These are phyloP conservation scores for Callinectes sapidus DNA, from an alignment of 2,888 invertebrate genomes.

Conservation along the genomic window DNA sequence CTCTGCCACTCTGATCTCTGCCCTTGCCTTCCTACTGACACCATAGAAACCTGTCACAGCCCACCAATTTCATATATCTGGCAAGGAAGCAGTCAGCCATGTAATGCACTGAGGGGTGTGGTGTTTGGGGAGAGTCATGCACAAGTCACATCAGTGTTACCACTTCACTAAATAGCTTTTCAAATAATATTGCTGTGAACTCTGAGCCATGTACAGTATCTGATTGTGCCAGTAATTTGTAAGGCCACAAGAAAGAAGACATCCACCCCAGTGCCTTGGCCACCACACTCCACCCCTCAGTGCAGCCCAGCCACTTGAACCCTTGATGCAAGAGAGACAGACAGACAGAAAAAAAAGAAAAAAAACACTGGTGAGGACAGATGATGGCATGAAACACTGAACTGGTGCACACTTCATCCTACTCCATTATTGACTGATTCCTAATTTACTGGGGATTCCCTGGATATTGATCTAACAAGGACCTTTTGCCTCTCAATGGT, in stretches of 20 bases:
- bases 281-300: background rate
- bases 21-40: background rate
- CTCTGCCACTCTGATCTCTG: background rate
- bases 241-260: background rate
- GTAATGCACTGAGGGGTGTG: background rate
- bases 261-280: background rate
- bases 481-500: background rate
- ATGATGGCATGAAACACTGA: background rate
- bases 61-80: background rate
- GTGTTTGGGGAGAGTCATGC: background rate
- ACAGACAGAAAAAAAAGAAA: background rate
- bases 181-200: background rate
- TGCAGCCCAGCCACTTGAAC: background rate
- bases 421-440: background rate
- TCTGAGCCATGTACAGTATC: background rate
- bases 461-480: slow-evolving; percentile 3
- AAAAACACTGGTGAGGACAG: background rate
- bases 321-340: background rate
- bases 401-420: background rate
- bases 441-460: background rate
- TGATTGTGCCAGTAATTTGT: background rate
- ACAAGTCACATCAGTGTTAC: background rate
- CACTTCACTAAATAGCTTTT: background rate
- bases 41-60: background rate
- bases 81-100: background rate